phyloP scores from a whole-genome alignment of 2,113 vertebrate species.

The Mobula birostris region DNA sequence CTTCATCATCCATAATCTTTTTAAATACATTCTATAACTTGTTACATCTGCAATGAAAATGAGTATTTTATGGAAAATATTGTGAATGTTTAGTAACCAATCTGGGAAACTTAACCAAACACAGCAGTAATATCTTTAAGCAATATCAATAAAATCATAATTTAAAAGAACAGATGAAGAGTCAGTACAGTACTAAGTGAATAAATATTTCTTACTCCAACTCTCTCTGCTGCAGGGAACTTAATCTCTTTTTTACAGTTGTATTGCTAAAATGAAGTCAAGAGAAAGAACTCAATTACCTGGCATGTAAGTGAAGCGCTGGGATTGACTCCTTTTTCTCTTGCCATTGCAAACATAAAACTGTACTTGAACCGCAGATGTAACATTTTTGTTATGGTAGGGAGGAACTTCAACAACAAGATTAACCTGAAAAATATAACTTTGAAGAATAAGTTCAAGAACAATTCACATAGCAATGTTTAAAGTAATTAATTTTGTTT shows the following conservation, averaged over 20 bases:
- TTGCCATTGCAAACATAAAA: slow-evolving; percentile 98
- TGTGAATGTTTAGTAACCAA: neutral
- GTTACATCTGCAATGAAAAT: neutral
- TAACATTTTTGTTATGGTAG: slow-evolving; percentile 88
- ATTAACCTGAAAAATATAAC: slow-evolving; percentile 61
- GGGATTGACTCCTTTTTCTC: slow-evolving; percentile 95
- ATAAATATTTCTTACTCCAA: neutral
- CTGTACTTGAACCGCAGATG: slow-evolving; percentile 86
- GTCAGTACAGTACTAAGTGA: neutral
- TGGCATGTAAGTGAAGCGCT: slow-evolving; percentile 94
- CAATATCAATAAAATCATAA: neutral
- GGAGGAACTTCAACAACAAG: slow-evolving; percentile 89
- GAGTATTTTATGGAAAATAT: neutral
- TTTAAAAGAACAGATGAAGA: neutral
- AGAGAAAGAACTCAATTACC: slow-evolving; percentile 55
- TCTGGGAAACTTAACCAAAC: slow-evolving; percentile 2
- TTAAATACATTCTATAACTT: neutral
- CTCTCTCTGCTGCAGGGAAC: neutral
- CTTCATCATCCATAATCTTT: neutral
- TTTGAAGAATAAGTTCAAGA: slow-evolving; percentile 12
- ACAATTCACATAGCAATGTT: neutral
- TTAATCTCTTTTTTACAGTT: neutral
- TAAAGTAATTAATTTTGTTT: neutral
- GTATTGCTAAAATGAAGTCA: neutral
- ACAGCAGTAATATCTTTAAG: neutral